Conservation (phyloP, 2,113 vertebrate genomes). For the Motacilla alba region DNA sequence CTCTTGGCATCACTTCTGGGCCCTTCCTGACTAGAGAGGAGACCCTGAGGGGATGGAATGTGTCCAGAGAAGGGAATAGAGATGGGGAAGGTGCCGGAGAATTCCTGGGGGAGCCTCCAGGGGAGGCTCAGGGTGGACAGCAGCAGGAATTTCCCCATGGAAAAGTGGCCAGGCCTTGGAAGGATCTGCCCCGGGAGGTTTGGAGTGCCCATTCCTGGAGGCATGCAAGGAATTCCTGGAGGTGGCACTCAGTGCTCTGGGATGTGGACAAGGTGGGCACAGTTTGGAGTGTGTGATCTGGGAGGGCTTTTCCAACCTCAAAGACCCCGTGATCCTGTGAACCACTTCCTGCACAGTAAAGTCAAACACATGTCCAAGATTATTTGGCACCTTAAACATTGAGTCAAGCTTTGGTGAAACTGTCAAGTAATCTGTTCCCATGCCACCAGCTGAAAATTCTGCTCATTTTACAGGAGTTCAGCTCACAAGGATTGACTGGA, state of each 20-base stretch:
- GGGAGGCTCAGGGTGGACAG: accelerated
- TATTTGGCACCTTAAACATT: not conserved
- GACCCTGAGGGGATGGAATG: accelerated
- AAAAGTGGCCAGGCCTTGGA: accelerated
- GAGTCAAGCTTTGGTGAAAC: not conserved
- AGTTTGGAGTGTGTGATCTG: accelerated
- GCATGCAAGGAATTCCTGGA: not conserved
- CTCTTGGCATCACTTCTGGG: not conserved
- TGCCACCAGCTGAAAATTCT: not conserved
- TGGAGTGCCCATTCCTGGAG: not conserved
- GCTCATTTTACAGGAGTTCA: not conserved
- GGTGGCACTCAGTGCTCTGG: accelerated
- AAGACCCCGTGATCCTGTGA: not conserved
- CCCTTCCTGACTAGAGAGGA: not conserved
- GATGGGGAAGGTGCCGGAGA: not conserved
- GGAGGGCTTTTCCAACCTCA: not conserved
- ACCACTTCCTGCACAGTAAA: not conserved
- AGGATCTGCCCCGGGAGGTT: not conserved
- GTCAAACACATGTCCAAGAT: not conserved
- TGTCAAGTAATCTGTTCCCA: not conserved
- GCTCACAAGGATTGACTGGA: constrained; percentile 33
- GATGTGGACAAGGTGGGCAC: not conserved
- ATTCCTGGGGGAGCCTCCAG: not conserved
- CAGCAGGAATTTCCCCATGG: not conserved
- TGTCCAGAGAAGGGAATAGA: not conserved